A percentile compares a stretch with the other conserved stretches of the same genome.
Evolutionary conservation across 2,888 invertebrate genomes (phyloP).

Genomic region (Cabera pusaria): DNA sequence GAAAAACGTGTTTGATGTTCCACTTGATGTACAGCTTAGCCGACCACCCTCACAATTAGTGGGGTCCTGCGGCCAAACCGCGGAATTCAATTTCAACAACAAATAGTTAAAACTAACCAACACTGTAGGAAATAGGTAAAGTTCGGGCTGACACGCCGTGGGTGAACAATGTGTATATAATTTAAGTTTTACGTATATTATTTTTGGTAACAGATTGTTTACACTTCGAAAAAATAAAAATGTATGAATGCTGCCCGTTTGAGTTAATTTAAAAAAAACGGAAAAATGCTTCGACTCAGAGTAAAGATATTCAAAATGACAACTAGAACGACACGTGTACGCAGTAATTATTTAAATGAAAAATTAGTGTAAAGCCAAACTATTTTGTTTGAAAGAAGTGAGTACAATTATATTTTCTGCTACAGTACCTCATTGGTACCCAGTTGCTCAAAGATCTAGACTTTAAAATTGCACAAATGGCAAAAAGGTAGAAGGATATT

Average conservation of each 20-base stretch:
- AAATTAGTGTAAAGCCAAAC: neutral
- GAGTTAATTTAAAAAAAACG: slow-evolving; percentile 27
- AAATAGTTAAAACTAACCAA: slow-evolving; percentile 19
- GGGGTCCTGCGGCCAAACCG: slow-evolving; percentile 8
- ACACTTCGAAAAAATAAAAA: slow-evolving; percentile 20
- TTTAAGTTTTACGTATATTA: slow-evolving; percentile 46
- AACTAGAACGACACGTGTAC: slow-evolving; percentile 22
- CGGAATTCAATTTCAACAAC: slow-evolving; percentile 41
- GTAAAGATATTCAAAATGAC: slow-evolving; percentile 24
- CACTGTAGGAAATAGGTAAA: slow-evolving; percentile 42
- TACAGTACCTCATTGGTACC: too few relatives aligned
- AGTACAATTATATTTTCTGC: too few relatives aligned
- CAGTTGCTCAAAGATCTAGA: too few relatives aligned
- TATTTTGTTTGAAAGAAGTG: neutral
- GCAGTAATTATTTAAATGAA: slow-evolving; percentile 9
- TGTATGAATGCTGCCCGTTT: slow-evolving; percentile 4
- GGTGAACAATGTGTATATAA: slow-evolving; percentile 33
- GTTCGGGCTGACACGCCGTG: slow-evolving; percentile 36
- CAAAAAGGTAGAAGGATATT: too few relatives aligned
- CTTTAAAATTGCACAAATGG: too few relatives aligned
- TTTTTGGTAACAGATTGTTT: slow-evolving; percentile 36
- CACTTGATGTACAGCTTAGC: slow-evolving; percentile 12
- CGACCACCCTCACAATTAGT: slow-evolving; percentile 12
- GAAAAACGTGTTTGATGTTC: slow-evolving; percentile 8
- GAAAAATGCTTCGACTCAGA: slow-evolving; percentile 18